Percentiles rank a stretch among this genome's conserved stretches.
Evolutionary conservation across 2,113 vertebrate species (phyloP).

Genomic region (Myotis brandtii): DNA sequence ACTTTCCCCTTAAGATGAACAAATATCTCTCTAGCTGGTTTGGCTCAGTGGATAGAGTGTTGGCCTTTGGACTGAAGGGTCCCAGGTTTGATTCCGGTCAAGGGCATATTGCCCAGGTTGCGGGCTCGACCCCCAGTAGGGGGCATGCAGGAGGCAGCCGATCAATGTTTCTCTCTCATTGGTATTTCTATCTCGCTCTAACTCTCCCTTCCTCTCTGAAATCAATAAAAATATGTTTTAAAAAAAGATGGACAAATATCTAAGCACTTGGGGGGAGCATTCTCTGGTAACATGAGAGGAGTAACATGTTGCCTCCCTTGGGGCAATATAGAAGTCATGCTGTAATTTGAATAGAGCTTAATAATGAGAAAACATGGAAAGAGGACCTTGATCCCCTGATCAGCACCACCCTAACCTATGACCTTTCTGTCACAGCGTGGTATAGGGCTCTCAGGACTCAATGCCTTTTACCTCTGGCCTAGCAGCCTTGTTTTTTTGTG

Average conservation of each 20-base stretch:
- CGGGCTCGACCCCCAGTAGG: too few relatives aligned
- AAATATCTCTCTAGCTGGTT: too few relatives aligned
- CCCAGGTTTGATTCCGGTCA: too few relatives aligned
- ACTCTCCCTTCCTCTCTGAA: too few relatives aligned
- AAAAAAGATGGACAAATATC: not conserved
- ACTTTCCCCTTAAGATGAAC: not conserved
- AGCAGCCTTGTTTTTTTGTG: not conserved
- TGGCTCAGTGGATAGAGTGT: too few relatives aligned
- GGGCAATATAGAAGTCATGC: not conserved
- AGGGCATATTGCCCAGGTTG: too few relatives aligned
- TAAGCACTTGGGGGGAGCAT: not conserved
- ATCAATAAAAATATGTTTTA: too few relatives aligned
- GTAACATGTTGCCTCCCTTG: not conserved
- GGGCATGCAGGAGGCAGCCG: too few relatives aligned
- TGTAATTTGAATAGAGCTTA: slow-evolving; percentile 37
- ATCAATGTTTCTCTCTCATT: too few relatives aligned
- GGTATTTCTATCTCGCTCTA: too few relatives aligned
- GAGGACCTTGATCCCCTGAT: not conserved
- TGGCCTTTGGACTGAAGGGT: too few relatives aligned
- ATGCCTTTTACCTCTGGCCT: not conserved
- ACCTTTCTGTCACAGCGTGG: not conserved
- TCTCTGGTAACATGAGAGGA: not conserved
- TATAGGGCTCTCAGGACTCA: not conserved
- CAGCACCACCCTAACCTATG: not conserved
- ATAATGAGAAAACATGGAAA: not conserved